phyloP scores from a whole-genome alignment of 2,888 invertebrate species.

The Heliconius charithonia region DNA sequence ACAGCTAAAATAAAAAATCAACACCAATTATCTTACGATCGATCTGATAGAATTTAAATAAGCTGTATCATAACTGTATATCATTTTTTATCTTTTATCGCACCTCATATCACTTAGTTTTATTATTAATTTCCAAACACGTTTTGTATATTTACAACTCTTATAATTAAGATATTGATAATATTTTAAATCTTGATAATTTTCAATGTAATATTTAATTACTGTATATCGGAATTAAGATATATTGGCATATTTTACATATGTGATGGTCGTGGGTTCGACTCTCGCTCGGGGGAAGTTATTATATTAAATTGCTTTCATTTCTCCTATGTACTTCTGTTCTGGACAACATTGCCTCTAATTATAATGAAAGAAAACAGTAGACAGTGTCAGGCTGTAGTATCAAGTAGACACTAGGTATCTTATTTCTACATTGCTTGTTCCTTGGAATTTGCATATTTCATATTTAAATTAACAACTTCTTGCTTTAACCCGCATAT shows the following conservation, averaged over 20 bases:
- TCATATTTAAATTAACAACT: too few relatives aligned
- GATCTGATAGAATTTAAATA: constrained; percentile 11
- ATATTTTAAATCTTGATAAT: constrained; percentile 4
- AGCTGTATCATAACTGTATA: constrained; percentile 17
- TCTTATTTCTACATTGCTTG: too few relatives aligned
- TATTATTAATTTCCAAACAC: constrained; percentile 21
- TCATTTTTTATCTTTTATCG: constrained; percentile 16
- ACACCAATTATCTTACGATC: neutral
- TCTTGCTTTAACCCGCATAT: too few relatives aligned
- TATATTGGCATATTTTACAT: neutral
- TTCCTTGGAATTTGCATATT: too few relatives aligned
- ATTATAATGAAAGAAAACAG: too few relatives aligned
- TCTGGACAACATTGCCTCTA: too few relatives aligned
- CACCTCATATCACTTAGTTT: neutral
- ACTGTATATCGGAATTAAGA: neutral
- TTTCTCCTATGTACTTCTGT: too few relatives aligned
- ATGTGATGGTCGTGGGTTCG: neutral
- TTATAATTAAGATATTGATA: constrained; percentile 8
- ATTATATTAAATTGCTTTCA: neutral
- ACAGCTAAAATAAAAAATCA: neutral
- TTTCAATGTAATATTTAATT: constrained; percentile 2
- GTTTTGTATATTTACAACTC: neutral
- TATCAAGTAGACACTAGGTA: too few relatives aligned
- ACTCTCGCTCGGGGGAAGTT: neutral
- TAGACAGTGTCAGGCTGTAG: too few relatives aligned